A percentile compares a stretch with the other conserved stretches of the same genome.
Evolutionary conservation across 2,113 vertebrate genomes (phyloP).

Genomic region (Hypanus sabinus): DNA sequence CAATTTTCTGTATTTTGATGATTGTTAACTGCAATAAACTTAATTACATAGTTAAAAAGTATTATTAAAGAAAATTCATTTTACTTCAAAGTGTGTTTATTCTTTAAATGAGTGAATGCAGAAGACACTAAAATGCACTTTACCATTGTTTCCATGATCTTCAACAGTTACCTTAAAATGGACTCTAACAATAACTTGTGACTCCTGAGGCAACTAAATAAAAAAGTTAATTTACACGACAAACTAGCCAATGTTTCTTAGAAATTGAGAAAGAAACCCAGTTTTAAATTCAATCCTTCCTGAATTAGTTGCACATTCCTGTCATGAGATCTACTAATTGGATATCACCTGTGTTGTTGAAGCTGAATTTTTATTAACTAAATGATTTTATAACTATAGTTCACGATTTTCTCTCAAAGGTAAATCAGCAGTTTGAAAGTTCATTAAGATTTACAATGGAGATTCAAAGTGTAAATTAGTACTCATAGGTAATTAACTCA

Average conservation of each 20-base stretch:
- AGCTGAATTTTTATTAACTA: conserved; percentile 13
- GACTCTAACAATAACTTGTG: not conserved
- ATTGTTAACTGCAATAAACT: not conserved
- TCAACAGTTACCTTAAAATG: not conserved
- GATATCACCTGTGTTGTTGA: not conserved
- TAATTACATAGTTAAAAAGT: not conserved
- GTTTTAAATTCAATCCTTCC: not conserved
- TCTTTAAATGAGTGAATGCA: not conserved
- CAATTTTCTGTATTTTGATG: not conserved
- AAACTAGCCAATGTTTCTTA: not conserved
- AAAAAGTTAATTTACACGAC: not conserved
- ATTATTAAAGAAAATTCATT: not conserved
- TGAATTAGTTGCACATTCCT: not conserved
- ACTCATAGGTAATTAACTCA: not conserved
- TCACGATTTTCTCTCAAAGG: not conserved
- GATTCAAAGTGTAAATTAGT: not conserved
- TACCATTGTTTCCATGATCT: not conserved
- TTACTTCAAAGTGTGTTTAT: not conserved
- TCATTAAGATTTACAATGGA: not conserved
- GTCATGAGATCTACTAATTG: not conserved
- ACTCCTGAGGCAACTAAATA: not conserved
- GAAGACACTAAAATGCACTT: not conserved
- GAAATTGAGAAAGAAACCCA: not conserved
- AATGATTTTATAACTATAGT: not conserved
- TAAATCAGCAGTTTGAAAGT: not conserved